phyloP scores from a whole-genome alignment of 2,888 invertebrate genomes.

The Ceramica pisi region DNA sequence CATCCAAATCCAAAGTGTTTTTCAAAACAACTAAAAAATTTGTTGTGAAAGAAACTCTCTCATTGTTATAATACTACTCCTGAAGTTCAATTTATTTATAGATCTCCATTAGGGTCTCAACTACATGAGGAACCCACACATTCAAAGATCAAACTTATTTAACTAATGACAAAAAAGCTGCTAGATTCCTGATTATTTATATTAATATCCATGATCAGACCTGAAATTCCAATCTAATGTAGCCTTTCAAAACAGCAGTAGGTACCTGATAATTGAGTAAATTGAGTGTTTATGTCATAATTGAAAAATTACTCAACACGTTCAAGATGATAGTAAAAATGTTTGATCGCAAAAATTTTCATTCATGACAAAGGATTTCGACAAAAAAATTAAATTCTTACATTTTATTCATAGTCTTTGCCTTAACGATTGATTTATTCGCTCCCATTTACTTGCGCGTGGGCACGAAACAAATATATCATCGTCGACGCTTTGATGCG shows the following conservation, averaged over 20 bases:
- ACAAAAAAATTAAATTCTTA: background rate
- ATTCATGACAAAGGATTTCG: background rate
- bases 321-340: background rate
- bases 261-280: too few species aligned
- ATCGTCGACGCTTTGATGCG: slow-evolving; percentile 75
- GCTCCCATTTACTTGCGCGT: slow-evolving; percentile 77
- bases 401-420: slow-evolving; percentile 70
- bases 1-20: too few species aligned
- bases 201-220: too few species aligned
- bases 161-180: background rate
- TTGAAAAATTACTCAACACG: background rate
- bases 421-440: slow-evolving; percentile 77
- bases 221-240: too few species aligned
- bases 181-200: too few species aligned
- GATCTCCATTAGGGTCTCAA: background rate
- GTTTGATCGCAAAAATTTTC: background rate
- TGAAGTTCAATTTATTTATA: background rate
- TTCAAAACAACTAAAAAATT: too few species aligned
- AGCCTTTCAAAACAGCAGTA: too few species aligned
- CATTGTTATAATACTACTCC: background rate
- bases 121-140: background rate
- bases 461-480: slow-evolving; percentile 80
- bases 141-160: background rate
- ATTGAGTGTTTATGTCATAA: background rate
- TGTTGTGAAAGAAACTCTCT: background rate